phyloP scores from a whole-genome alignment of 37 sponge, comb jelly and placozoan genomes.

The Theonella swinhoei region DNA sequence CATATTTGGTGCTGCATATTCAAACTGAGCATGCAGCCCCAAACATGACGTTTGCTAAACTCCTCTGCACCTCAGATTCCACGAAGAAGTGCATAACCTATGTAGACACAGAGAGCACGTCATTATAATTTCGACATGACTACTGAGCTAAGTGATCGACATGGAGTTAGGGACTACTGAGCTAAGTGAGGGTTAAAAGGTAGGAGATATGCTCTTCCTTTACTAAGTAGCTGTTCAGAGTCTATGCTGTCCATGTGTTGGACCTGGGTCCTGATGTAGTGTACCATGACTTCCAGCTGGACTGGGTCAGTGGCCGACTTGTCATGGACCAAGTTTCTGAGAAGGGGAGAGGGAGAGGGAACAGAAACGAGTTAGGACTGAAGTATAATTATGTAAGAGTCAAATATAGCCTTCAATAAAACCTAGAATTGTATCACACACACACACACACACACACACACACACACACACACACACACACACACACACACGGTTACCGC shows the following conservation, averaged over 20 bases:
- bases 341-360: not conserved
- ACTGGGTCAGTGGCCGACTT: constrained; percentile 47
- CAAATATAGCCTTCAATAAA: not conserved
- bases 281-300: constrained; percentile 51
- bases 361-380: not conserved
- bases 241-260: constrained; percentile 45
- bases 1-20: no score
- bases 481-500: no score
- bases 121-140: no score
- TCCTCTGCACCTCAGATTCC: no score
- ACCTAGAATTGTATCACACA: not conserved
- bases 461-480: no score
- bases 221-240: constrained; percentile 13
- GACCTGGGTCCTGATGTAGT: constrained; percentile 70
- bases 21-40: no score
- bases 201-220: constrained; percentile 7
- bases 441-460: no score
- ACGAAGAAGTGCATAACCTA: no score
- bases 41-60: no score
- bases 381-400: not conserved
- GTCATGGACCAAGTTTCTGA: constrained; percentile 49
- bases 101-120: no score
- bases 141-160: not conserved
- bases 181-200: constrained; percentile 17
- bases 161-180: no score